Conservation (phyloP, 1,140 invertebrate species). For the Lordiphosa mommai region DNA sequence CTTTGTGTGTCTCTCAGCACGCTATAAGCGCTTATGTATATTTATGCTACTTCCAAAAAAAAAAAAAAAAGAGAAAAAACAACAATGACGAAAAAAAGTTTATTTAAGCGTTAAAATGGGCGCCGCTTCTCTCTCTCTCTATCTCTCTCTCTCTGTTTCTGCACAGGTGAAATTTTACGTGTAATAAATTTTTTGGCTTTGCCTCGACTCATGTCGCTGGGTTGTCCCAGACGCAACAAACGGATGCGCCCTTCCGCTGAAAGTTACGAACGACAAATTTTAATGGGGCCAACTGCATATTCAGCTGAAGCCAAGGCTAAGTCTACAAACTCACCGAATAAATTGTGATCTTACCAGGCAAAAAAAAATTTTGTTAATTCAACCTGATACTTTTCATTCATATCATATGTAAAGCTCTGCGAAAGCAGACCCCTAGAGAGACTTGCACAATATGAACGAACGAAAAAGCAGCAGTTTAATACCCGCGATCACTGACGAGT, state of each 20-base stretch:
- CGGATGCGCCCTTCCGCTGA: slow-evolving; percentile 38
- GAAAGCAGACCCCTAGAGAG: too few species aligned
- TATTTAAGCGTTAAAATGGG: slow-evolving; percentile 57
- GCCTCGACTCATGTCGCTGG: slow-evolving; percentile 5
- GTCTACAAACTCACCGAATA: neutral
- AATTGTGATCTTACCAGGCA: slow-evolving; percentile 8
- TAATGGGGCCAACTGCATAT: slow-evolving; percentile 1
- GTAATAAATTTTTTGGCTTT: slow-evolving; percentile 66
- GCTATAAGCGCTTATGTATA: slow-evolving; percentile 31
- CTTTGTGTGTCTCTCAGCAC: slow-evolving; percentile 22
- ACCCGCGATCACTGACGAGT: too few species aligned
- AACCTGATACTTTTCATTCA: too few species aligned
- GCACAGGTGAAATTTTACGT: slow-evolving; percentile 58
- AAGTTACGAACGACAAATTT: slow-evolving; percentile 54
- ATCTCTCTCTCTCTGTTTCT: neutral
- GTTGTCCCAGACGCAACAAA: slow-evolving; percentile 28
- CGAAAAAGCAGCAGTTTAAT: too few species aligned
- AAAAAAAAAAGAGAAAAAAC: slow-evolving; percentile 7
- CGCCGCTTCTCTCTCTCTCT: slow-evolving; percentile 9
- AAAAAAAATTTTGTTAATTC: too few species aligned
- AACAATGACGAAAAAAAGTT: slow-evolving; percentile 34
- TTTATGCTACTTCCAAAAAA: slow-evolving; percentile 25
- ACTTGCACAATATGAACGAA: too few species aligned
- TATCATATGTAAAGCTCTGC: too few species aligned
- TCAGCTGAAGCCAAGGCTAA: neutral